These are phyloP conservation scores for Oryzias celebensis DNA, from an alignment of 2,113 vertebrate genomes.

Conservation along the genomic window DNA sequence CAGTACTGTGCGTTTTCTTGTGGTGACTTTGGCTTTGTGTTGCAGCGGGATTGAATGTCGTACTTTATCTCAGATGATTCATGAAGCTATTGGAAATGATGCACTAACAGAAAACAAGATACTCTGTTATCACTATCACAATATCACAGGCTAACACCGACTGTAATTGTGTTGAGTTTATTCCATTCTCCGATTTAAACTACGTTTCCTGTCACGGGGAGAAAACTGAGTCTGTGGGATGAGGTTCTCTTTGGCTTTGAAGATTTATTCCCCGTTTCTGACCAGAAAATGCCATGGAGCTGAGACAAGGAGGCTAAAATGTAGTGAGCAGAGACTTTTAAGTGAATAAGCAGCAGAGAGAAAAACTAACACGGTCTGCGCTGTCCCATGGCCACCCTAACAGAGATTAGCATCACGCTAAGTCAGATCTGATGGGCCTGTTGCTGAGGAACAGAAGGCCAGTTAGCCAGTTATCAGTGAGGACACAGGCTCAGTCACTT, in stretches of 20 bases:
- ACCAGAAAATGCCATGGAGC: not conserved
- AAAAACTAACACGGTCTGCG: slow-evolving; percentile 5
- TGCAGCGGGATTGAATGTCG: slow-evolving; percentile 56
- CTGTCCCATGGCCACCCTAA: slow-evolving; percentile 52
- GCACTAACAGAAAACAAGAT: slow-evolving; percentile 62
- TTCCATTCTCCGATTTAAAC: slow-evolving; percentile 50
- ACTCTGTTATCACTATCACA: slow-evolving; percentile 63
- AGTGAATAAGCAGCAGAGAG: slow-evolving; percentile 28
- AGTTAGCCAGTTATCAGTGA: slow-evolving; percentile 65
- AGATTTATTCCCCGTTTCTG: slow-evolving; percentile 33
- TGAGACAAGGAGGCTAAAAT: not conserved
- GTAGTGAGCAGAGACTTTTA: slow-evolving; percentile 8
- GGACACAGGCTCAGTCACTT: slow-evolving; percentile 64
- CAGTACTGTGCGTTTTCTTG: slow-evolving; percentile 36
- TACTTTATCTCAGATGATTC: slow-evolving; percentile 62
- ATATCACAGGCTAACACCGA: slow-evolving; percentile 57
- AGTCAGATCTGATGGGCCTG: slow-evolving; percentile 66
- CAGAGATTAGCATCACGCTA: slow-evolving; percentile 71
- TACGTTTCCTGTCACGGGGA: slow-evolving; percentile 51
- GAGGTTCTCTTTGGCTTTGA: slow-evolving; percentile 42
- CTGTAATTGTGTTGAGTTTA: slow-evolving; percentile 60
- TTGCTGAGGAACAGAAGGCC: slow-evolving; percentile 51
- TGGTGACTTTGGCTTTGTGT: slow-evolving; percentile 24
- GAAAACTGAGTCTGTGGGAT: slow-evolving; percentile 26
- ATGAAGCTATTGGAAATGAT: slow-evolving; percentile 61